These are phyloP conservation scores for Poicephalus meyeri DNA, from an alignment of 2,113 vertebrate genomes.

Conservation along the genomic window DNA sequence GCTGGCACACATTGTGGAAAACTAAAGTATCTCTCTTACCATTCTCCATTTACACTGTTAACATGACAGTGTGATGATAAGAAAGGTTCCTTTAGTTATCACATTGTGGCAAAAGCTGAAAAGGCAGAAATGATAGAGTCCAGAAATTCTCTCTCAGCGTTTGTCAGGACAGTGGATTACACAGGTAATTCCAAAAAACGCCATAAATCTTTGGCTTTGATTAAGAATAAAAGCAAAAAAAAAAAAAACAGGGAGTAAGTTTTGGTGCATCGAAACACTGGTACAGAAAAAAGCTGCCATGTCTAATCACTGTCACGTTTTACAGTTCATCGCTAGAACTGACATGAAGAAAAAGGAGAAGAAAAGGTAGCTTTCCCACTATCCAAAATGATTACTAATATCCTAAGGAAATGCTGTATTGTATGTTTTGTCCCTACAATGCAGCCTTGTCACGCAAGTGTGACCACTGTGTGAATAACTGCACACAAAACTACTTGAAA, in stretches of 20 bases:
- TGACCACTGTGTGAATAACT: not conserved
- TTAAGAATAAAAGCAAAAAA: not conserved
- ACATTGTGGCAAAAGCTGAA: not conserved
- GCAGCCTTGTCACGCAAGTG: slow-evolving; percentile 35
- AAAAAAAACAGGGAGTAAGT: not conserved
- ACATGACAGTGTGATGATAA: accelerated
- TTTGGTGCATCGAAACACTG: not conserved
- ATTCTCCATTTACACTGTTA: not conserved
- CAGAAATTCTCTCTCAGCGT: not conserved
- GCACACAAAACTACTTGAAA: not conserved
- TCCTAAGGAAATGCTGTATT: slow-evolving; percentile 26
- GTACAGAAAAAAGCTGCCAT: slow-evolving; percentile 12
- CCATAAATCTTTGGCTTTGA: not conserved
- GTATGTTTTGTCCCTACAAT: not conserved
- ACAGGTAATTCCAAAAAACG: not conserved
- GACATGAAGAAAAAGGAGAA: slow-evolving; percentile 27
- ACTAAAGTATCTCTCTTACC: not conserved
- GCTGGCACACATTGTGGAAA: not conserved
- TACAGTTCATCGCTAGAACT: not conserved
- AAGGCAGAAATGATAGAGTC: not conserved
- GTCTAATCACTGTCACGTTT: slow-evolving; percentile 44
- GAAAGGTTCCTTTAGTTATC: not conserved
- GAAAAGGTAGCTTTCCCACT: slow-evolving; percentile 3
- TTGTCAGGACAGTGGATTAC: not conserved
- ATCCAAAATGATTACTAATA: not conserved